phyloP scores from a whole-genome alignment of 2,113 vertebrate genomes.

The Mirounga angustirostris region DNA sequence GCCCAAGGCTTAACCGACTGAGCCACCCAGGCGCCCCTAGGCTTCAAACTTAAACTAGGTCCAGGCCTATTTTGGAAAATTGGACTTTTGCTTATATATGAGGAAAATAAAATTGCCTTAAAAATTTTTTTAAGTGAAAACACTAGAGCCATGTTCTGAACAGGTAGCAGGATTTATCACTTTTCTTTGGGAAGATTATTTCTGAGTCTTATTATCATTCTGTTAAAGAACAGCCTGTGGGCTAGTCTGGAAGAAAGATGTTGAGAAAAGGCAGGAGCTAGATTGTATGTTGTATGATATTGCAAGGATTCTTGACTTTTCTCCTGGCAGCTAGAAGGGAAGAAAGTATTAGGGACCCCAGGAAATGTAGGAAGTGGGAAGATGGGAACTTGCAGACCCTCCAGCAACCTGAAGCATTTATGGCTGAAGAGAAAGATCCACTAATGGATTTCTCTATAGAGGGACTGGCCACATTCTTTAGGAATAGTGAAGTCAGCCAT shows the following conservation, averaged over 20 bases:
- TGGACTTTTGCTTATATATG: slow-evolving; percentile 1
- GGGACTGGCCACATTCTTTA: background rate
- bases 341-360: background rate
- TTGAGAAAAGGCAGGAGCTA: background rate
- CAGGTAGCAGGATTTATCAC: background rate
- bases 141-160: background rate
- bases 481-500: background rate
- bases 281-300: background rate
- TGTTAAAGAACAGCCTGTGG: background rate
- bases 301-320: background rate
- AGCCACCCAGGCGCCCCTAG: background rate
- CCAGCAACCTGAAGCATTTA: background rate
- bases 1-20: too few relatives aligned
- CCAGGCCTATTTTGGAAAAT: background rate
- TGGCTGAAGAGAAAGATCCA: background rate
- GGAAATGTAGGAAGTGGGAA: background rate
- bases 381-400: background rate
- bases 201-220: background rate
- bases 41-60: background rate
- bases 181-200: slow-evolving; percentile 38
- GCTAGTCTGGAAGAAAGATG: background rate
- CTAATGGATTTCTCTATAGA: background rate
- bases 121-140: background rate
- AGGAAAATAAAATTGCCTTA: slow-evolving; percentile 1
- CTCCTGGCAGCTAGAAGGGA: background rate